Evolutionary conservation across 2,797 vertebrate genomes (phyloP).

Genomic region (Tapera naevia): DNA sequence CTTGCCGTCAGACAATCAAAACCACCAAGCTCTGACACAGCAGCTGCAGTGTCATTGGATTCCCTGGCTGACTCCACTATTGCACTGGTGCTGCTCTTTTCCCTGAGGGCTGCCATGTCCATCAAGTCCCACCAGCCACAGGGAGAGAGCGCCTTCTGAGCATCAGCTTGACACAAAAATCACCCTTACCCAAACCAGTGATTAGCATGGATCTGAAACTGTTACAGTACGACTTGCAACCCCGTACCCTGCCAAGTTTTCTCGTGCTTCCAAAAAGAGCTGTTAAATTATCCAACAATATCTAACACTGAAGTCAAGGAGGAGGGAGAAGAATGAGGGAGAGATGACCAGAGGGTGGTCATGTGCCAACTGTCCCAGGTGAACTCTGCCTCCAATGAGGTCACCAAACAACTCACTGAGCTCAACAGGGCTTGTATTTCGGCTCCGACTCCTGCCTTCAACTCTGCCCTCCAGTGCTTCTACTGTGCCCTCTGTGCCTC

Average conservation of each 20-base stretch:
- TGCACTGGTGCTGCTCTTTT: background rate
- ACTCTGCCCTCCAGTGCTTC: background rate
- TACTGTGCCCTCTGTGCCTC: background rate
- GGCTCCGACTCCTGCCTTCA: background rate
- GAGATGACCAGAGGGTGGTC: slow-evolving; percentile 19
- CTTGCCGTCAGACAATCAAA: background rate
- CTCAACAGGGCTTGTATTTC: background rate
- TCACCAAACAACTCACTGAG: background rate
- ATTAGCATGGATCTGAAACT: background rate
- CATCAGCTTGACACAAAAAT: background rate
- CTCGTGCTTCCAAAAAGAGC: slow-evolving; percentile 17
- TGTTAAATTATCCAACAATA: slow-evolving; percentile 43
- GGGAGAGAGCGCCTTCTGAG: fast-evolving
- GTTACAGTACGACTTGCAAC: background rate
- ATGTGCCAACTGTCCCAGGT: background rate
- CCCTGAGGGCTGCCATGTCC: background rate
- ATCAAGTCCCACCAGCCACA: background rate
- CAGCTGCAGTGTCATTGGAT: background rate
- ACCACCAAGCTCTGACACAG: background rate
- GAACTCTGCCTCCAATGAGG: slow-evolving; percentile 10
- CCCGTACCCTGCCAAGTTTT: slow-evolving; percentile 19
- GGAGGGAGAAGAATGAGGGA: background rate
- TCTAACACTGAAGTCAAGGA: slow-evolving; percentile 42
- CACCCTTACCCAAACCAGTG: background rate
- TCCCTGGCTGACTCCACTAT: background rate